A percentile compares a stretch with the other conserved stretches of the same genome.
phyloP scores from a whole-genome alignment of 2,113 vertebrate genomes.

The Megaceryle maxima region DNA sequence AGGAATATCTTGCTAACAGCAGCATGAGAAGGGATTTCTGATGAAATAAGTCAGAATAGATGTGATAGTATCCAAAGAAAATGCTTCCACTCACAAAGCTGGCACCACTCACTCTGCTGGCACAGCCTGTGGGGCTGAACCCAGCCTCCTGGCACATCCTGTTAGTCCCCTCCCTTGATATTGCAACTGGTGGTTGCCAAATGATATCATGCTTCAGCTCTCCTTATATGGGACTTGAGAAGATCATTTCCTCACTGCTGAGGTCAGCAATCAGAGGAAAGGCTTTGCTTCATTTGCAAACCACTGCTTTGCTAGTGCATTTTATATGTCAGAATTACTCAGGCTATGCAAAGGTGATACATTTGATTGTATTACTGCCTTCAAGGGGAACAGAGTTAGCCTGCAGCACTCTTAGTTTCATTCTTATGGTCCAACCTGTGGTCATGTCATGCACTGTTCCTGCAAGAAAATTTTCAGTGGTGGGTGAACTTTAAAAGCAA shows the following conservation, averaged over 20 bases:
- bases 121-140: background rate
- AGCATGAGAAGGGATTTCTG: background rate
- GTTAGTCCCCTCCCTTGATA: background rate
- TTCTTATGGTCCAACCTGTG: fast-evolving
- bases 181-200: background rate
- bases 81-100: background rate
- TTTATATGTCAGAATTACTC: background rate
- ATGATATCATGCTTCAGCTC: background rate
- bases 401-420: background rate
- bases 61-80: background rate
- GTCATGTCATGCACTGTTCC: background rate
- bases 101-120: too few relatives aligned
- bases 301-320: background rate
- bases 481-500: background rate
- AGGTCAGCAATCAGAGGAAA: background rate
- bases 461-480: background rate
- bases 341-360: background rate
- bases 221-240: background rate
- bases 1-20: background rate
- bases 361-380: background rate
- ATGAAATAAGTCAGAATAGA: background rate
- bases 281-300: background rate
- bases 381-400: background rate
- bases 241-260: background rate
- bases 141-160: background rate